Conservation (phyloP, 2,888 invertebrate species). For the Panzeria rudis region DNA sequence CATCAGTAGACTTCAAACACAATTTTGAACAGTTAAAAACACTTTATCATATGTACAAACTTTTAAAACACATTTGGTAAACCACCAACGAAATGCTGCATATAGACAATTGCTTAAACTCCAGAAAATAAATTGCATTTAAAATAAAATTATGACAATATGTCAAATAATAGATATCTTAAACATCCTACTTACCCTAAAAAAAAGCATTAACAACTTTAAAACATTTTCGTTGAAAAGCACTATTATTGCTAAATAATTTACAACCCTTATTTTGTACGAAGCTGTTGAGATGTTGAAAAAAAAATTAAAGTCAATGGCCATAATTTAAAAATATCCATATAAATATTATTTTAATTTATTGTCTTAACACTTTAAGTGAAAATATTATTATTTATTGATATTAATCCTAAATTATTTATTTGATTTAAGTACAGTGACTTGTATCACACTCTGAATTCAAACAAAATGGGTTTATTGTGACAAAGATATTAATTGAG, state of each 20-base stretch:
- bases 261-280: conserved; percentile 25
- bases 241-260: conserved; percentile 26
- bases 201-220: too few species aligned
- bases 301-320: background rate
- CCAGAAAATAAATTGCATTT: too few species aligned
- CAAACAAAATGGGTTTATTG: background rate
- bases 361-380: background rate
- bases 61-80: too few species aligned
- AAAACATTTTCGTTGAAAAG: too few species aligned
- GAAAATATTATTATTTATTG: background rate
- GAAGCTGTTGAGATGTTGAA: background rate
- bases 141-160: too few species aligned
- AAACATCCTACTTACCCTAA: too few species aligned
- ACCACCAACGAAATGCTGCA: too few species aligned
- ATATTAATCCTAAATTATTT: background rate
- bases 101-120: too few species aligned
- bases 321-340: background rate
- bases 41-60: too few species aligned
- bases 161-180: too few species aligned
- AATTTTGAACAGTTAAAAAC: too few species aligned
- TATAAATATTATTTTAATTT: background rate
- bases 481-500: background rate
- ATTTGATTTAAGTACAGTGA: background rate
- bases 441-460: background rate
- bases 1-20: too few species aligned